Conservation (phyloP, 1,140 invertebrate genomes). For the Tetragonula clypearis region DNA sequence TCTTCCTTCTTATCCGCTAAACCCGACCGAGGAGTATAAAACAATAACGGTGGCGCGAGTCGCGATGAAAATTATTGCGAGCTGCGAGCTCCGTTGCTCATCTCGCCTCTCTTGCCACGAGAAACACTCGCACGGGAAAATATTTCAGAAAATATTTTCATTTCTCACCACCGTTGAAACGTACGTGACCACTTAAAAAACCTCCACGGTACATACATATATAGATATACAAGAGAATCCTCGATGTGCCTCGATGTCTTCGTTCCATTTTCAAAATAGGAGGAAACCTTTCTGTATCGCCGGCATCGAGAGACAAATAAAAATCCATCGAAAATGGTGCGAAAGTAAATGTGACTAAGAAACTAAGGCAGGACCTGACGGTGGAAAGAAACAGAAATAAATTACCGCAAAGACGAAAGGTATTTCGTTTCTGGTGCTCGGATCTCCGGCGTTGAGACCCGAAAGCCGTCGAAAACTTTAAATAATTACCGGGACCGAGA, state of each 20-base stretch:
- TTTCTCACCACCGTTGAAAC: not conserved
- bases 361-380: not conserved
- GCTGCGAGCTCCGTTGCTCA: not conserved
- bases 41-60: constrained; percentile 46
- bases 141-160: constrained; percentile 28
- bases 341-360: not conserved
- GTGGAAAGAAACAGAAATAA: constrained; percentile 33
- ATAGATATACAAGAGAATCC: not conserved
- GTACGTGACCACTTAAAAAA: not conserved
- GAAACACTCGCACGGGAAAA: constrained; percentile 23
- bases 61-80: constrained; percentile 53
- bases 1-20: constrained; percentile 45
- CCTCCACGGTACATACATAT: not conserved
- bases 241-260: not conserved
- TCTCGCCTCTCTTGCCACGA: not conserved
- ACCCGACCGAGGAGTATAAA: constrained; percentile 43
- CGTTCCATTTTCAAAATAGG: not conserved
- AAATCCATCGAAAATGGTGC: not conserved
- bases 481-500: constrained; percentile 66
- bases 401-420: constrained; percentile 45
- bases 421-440: constrained; percentile 9
- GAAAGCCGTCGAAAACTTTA: constrained; percentile 64
- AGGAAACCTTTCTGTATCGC: too few relatives aligned
- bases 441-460: not conserved
- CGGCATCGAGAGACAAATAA: not conserved